Evolutionary conservation across 2,113 vertebrate species (phyloP).

Genomic region (Tapirus terrestris): DNA sequence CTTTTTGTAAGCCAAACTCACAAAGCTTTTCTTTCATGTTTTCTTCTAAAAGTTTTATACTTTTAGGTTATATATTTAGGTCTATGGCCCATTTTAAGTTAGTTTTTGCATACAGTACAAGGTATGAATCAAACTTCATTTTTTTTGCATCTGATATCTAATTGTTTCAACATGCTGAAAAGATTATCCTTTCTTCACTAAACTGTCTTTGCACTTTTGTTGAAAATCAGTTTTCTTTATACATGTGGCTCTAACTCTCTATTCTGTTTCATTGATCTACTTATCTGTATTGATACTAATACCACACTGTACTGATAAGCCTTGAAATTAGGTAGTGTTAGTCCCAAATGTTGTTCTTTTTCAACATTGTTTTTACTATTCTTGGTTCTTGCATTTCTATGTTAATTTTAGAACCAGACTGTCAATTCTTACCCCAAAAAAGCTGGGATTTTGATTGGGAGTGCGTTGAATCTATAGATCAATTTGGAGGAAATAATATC

Average conservation of each 20-base stretch:
- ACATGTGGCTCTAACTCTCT: not conserved
- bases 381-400: not conserved
- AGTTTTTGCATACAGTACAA: not conserved
- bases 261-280: not conserved
- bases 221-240: not conserved
- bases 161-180: not conserved
- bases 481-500: not conserved
- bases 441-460: not conserved
- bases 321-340: not conserved
- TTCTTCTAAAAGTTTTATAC: not conserved
- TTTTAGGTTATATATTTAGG: not conserved
- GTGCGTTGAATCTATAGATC: not conserved
- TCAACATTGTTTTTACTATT: not conserved
- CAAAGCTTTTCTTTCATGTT: not conserved
- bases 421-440: not conserved
- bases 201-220: not conserved
- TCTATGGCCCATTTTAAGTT: not conserved
- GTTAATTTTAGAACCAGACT: not conserved
- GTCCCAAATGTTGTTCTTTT: not conserved
- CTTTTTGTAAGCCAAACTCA: not conserved
- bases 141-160: not conserved
- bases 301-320: not conserved
- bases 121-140: not conserved
- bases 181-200: not conserved
- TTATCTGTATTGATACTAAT: not conserved